Base-by-base conservation (phyloP, 2,888 invertebrate species). In the Cephus runcator region DNA sequence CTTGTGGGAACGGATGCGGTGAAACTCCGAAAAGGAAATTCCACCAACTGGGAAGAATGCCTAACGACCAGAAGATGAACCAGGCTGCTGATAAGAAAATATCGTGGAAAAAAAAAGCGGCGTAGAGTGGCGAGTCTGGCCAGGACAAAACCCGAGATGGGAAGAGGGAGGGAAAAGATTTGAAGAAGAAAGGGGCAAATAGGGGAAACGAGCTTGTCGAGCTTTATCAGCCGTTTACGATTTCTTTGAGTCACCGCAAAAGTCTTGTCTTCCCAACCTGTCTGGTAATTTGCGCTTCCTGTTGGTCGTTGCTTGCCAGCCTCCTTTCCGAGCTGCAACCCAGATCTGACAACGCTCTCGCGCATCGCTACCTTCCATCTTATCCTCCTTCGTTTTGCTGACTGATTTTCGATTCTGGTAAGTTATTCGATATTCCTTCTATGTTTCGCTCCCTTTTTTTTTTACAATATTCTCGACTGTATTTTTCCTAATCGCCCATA, bases 11-110 rank as follows among this genome's bases (percentile, higher is more conserved):
- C 56, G 76, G 76, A 76, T 76, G 73, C 35, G 31, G 71, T 6
- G 36, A 71, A 69, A 76, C 69, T 71, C 73, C 34, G 12, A 69
- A 33, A n/a, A 34, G 76, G 76, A 73, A 76, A 73, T 73, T 76
- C 76, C 40, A 36, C 73, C 34, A 11, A 74, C 74, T 68, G 81
- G 75, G 80, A 83, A 83, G 86, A 87, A 86, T 85, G 81, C 82
- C 81, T 84, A 87, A 89, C 85, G 87, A 87, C 87, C 83, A 83
- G 82, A 87, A 87, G 86, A 87, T 82, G 85, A 88, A 84, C 81
- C 82, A 79, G 76, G 79, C 76, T 79, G 75, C 82, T 83, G 87
- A 89, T 87, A 87, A 87, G 85, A 82, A 81, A 30, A 74, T 34
- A 30, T 34, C 74, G n/a, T 35, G 30, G 12, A 4, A 34, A 34